Evolutionary conservation across 2,888 invertebrate genomes (phyloP).

Genomic region (Aspidiotus destructor): DNA sequence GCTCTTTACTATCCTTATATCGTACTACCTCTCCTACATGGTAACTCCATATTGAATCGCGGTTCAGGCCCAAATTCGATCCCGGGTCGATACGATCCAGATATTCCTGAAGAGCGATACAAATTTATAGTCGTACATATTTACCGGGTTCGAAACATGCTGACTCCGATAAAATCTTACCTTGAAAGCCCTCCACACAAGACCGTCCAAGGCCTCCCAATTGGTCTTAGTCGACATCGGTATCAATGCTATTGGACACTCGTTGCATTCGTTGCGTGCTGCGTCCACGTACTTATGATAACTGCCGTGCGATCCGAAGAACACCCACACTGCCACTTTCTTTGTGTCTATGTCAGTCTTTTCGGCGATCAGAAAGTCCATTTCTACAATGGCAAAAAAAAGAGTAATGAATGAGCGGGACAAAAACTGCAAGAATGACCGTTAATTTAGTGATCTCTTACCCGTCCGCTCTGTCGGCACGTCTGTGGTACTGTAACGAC

Average conservation of each 20-base stretch:
- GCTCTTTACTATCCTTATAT: constrained; percentile 53
- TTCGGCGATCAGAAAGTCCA: constrained; percentile 27
- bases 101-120: constrained; percentile 55
- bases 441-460: constrained; percentile 5
- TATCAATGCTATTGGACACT: constrained; percentile 75
- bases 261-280: constrained; percentile 49
- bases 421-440: no score
- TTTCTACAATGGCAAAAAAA: neutral
- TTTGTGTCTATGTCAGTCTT: constrained; percentile 65
- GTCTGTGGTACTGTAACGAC: constrained; percentile 28
- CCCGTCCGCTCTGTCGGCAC: constrained; percentile 25
- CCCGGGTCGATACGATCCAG: constrained; percentile 85
- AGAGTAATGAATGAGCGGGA: neutral
- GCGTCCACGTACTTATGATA: constrained; percentile 56
- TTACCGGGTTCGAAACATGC: neutral
- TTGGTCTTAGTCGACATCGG: constrained; percentile 86
- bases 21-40: constrained; percentile 68
- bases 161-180: constrained; percentile 8
- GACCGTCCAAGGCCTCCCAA: constrained; percentile 89
- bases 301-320: constrained; percentile 71
- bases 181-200: constrained; percentile 83
- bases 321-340: constrained; percentile 76
- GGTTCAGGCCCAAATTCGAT: constrained; percentile 62
- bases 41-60: constrained; percentile 86
- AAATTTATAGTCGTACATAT: constrained; percentile 2